Evolutionary conservation across 1,140 invertebrate species (phyloP), one percentile per base, ranked within the genome.

Genomic region (Laupala kohalensis): DNA sequence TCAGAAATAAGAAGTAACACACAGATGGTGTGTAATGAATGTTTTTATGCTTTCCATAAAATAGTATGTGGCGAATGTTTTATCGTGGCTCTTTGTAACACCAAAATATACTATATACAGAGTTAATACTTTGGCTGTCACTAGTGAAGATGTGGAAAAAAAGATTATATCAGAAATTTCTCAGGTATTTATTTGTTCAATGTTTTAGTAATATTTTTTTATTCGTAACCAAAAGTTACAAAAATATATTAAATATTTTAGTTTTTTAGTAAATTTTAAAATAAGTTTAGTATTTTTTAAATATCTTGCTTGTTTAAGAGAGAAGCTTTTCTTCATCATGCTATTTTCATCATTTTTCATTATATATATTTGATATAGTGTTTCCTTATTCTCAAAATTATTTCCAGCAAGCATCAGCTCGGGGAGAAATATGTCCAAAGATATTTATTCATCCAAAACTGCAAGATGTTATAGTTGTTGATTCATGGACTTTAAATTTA

Each of bases 391-490:
- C n/a, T 25, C 27, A 25, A 64, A 64, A 2, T 2, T 3, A 26
- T 13, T 67, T 25, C n/a, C 67, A 68, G 67, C 67, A 68, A 68
- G 67, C 28, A 28, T 25, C 27, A 23, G 13, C 26, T 29, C 67
- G 29, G 19, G 67, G 27, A 68, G 12, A 6, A 29, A 23, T 4
- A 5, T 15, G 23, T n/a, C 27, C 19, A n/a, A n/a, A 27, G 19
- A 37, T 70, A 30, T 24, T 24, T 53, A 23, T 63, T 19, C 69
- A 70, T n/a, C 29, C 24, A 1, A 28, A 12, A 9, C 24, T 83
- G 73, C 78, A 80, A 27, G 86, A 89, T 75, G 83, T 86, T 70
- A 78, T 89, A 73, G 76, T 85, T 37, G 70, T 89, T 30, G 80
- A 83, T 69, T 78, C 76, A 74, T 83, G 83, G 81, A 71, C 80